Conservation (phyloP, 2,888 invertebrate genomes). For the Tubiluchus corallicola region DNA sequence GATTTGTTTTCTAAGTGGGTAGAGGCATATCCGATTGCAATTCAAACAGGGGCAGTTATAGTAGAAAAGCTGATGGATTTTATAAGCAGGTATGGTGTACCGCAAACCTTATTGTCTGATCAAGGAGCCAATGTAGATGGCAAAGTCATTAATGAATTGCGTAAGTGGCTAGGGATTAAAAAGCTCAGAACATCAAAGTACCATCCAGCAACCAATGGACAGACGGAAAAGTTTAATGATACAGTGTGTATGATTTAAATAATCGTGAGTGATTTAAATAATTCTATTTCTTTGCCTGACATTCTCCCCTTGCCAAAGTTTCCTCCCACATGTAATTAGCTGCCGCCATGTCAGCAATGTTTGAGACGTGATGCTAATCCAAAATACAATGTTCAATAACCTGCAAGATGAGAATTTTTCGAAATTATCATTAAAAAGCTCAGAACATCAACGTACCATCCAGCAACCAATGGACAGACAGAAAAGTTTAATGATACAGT, state of each 20-base stretch:
- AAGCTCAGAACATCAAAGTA: constrained; percentile 10
- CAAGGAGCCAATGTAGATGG: background rate
- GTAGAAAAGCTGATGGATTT: too few species aligned
- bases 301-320: too few species aligned
- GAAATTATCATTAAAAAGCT: too few species aligned
- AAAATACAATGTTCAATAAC: too few species aligned
- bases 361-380: too few species aligned
- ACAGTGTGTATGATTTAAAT: too few species aligned
- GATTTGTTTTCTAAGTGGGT: background rate
- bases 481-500: background rate
- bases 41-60: background rate
- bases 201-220: constrained; percentile 12
- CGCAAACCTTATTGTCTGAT: background rate
- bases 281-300: too few species aligned
- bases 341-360: too few species aligned
- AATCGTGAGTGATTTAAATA: too few species aligned
- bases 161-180: background rate
- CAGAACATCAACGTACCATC: constrained; percentile 12
- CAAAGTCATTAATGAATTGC: constrained; percentile 1
- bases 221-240: background rate
- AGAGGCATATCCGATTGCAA: background rate
- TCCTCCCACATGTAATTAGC: too few species aligned
- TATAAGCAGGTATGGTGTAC: background rate
- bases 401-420: too few species aligned
- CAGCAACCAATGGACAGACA: constrained; percentile 10